These are phyloP conservation scores for Adoxophyes honmai DNA, from an alignment of 1,140 invertebrate species.

Conservation along the genomic window DNA sequence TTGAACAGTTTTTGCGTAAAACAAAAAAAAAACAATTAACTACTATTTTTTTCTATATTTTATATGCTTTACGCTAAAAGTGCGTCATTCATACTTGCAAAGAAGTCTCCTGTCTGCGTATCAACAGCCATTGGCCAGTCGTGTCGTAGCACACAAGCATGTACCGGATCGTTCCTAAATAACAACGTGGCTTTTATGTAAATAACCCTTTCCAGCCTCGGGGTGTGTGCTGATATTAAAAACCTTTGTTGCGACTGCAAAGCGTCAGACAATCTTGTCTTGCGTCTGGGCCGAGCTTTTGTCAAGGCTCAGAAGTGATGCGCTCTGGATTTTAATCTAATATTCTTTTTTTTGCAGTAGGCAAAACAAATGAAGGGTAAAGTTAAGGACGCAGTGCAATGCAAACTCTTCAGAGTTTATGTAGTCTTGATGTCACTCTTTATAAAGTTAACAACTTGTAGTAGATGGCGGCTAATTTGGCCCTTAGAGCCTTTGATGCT, in stretches of 20 bases:
- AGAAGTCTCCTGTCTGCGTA: not conserved
- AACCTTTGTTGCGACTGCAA: slow-evolving; percentile 56
- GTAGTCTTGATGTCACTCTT: too few species aligned
- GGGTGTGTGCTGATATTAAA: slow-evolving; percentile 70
- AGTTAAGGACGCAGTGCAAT: too few species aligned
- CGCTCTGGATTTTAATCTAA: not conserved
- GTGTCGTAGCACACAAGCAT: slow-evolving; percentile 50
- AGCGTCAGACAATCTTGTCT: slow-evolving; percentile 44
- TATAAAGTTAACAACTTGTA: too few species aligned
- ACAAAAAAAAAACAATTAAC: too few species aligned
- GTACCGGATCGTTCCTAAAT: slow-evolving; percentile 62
- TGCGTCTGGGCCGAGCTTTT: slow-evolving; percentile 32
- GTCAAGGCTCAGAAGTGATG: not conserved
- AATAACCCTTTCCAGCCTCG: slow-evolving; percentile 57
- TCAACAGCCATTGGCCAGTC: slow-evolving; percentile 13
- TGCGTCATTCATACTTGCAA: not conserved
- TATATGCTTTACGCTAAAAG: too few species aligned
- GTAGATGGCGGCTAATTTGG: too few species aligned
- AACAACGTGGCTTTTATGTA: slow-evolving; percentile 67
- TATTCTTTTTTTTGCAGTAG: not conserved
- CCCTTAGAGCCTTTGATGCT: too few species aligned
- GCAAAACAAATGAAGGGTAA: not conserved
- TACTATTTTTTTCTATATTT: too few species aligned
- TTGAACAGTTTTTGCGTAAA: too few species aligned
- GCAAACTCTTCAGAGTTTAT: too few species aligned